Conservation (phyloP, 2,888 invertebrate genomes). For the Eupithecia centaureata region DNA sequence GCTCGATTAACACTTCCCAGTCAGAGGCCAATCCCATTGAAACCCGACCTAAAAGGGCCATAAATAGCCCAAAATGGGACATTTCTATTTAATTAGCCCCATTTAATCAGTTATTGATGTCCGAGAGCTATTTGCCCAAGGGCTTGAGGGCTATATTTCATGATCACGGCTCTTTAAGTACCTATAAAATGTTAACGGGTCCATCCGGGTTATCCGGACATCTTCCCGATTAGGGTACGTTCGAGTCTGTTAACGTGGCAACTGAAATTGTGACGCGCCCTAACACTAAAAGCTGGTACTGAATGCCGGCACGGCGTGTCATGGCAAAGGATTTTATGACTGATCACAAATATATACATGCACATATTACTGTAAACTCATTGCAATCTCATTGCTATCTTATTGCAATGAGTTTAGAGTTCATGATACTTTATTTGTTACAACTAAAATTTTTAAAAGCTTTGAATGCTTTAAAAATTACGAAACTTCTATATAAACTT, state of each 20-base stretch:
- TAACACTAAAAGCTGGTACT: too few species aligned
- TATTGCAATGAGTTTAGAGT: too few species aligned
- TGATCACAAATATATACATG: too few species aligned
- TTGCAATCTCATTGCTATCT: too few species aligned
- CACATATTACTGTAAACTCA: too few species aligned
- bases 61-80: slow-evolving; percentile 22
- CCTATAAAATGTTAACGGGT: slow-evolving; percentile 27
- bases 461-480: too few species aligned
- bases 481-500: too few species aligned
- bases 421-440: too few species aligned
- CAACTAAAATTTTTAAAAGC: too few species aligned
- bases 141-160: slow-evolving; percentile 8
- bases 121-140: slow-evolving; percentile 13
- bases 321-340: too few species aligned
- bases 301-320: too few species aligned
- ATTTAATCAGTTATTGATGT: slow-evolving; percentile 20
- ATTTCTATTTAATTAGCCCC: slow-evolving; percentile 17
- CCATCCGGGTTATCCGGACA: neutral
- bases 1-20: neutral
- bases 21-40: slow-evolving; percentile 8
- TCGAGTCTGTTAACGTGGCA: neutral
- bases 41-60: slow-evolving; percentile 9
- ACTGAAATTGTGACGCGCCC: too few species aligned
- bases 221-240: neutral
- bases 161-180: slow-evolving; percentile 14